These are phyloP conservation scores for Blomia tropicalis DNA, from an alignment of 2,888 invertebrate genomes.

Conservation along the genomic window DNA sequence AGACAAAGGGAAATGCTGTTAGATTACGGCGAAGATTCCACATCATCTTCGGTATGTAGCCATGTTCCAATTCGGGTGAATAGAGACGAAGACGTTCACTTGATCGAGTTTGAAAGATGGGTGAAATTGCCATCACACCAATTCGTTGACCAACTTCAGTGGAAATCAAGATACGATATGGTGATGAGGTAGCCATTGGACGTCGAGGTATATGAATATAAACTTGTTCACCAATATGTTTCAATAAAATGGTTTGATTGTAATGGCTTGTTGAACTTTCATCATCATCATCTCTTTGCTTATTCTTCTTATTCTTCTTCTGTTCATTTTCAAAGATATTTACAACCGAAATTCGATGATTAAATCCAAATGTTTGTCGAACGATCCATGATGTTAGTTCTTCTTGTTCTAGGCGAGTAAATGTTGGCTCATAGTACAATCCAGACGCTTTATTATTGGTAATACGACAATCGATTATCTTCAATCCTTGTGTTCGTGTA, in stretches of 20 bases:
- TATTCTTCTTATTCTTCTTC: no score
- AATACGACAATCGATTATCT: conserved; percentile 42
- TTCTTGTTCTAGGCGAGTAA: conserved; percentile 64
- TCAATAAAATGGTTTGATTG: not conserved
- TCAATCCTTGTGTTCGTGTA: conserved; percentile 68
- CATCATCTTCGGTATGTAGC: not conserved
- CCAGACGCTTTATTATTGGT: conserved; percentile 62
- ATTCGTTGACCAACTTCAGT: conserved; percentile 37
- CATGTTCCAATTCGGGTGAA: conserved; percentile 38
- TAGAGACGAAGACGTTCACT: conserved; percentile 64
- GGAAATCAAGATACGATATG: conserved; percentile 21
- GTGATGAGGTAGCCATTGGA: not conserved
- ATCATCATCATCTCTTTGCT: no score
- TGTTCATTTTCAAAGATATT: not conserved
- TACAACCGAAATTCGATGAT: not conserved
- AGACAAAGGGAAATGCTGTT: conserved; percentile 49
- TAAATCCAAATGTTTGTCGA: conserved; percentile 33
- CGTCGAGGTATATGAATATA: conserved; percentile 19
- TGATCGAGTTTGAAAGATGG: conserved; percentile 62
- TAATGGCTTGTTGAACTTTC: conserved; percentile 41
- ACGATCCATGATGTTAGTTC: conserved; percentile 81
- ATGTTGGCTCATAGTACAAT: conserved; percentile 74
- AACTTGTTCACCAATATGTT: not conserved
- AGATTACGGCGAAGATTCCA: conserved; percentile 70
- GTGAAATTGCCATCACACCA: conserved; percentile 74